Base-by-base conservation (phyloP, 2,113 vertebrate species). In the Vireo altiloquus region DNA sequence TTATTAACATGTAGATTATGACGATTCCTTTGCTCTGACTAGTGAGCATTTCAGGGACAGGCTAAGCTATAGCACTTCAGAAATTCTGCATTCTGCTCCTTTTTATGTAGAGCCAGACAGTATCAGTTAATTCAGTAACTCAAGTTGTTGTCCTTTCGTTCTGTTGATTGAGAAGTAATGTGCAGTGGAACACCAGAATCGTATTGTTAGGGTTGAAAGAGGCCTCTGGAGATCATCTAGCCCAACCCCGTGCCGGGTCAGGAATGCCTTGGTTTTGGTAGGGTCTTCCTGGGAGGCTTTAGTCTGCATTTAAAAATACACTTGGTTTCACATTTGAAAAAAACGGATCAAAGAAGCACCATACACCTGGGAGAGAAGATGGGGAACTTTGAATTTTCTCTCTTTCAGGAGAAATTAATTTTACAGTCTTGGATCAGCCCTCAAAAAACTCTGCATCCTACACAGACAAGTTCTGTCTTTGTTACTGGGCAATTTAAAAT, bases 391-490 rank as follows among this genome's bases (percentile, higher is more conserved):
- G 46, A 92, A 42, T 88, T 94, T 86, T 54, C 35, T 10, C 16
- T 90, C 92, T 95, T 94, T 87, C 69, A 75, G 83, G 72, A 94
- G 65, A 89, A 87, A 75, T 84, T 92, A 1, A 68, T 87, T 92
- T 87, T 82, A 39, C 18, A 14, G 30, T 81, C 69, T 94, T 94
- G 92, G 72, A 97, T 95, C 91, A 91, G 56, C 44, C 44, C 92
- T 93, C 80, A 94, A 33, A 95, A 96, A 71, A 19, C 60, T 93
- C 47, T 61, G 27, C 59, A 74, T 86, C 42, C 60, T 92, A 63
- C 47, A 89, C 64, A 86, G 54, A 42, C 59, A 74, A 54, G 30
- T 33, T 84, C 27, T 70, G 0, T 63, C 63, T 90, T 87, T 93
- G 60, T 92, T 87, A 56, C 17, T 50, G 31, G n/a, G 64, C 47